Evolutionary conservation across 1,140 invertebrate species (phyloP).

Genomic region (Microplitis mediator): DNA sequence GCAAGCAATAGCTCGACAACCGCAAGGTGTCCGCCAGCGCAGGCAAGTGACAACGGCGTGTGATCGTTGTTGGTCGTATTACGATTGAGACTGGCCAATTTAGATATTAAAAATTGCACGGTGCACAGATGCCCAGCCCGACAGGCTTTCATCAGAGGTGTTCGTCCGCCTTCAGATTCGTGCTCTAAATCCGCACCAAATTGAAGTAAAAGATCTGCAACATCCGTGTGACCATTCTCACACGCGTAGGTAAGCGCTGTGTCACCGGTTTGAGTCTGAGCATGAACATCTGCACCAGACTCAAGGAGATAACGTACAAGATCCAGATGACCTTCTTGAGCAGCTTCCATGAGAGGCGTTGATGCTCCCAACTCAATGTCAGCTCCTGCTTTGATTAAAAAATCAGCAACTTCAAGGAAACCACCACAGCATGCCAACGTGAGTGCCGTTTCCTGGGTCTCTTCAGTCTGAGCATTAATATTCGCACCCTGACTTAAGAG

Average conservation of each 20-base stretch:
- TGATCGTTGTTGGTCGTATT: conserved; percentile 98
- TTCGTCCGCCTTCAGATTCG: conserved; percentile 91
- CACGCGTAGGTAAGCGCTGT: conserved; percentile 98
- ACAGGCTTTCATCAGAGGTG: conserved; percentile 98
- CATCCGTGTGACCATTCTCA: conserved; percentile 95
- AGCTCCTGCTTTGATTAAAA: conserved; percentile 93
- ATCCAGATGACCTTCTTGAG: conserved; percentile 95
- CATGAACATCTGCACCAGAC: conserved; percentile 87
- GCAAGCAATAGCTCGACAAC: conserved; percentile 91
- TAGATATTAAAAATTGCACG: conserved; percentile 93
- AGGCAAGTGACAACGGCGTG: conserved; percentile 95
- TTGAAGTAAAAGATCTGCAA: conserved; percentile 84
- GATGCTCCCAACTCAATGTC: conserved; percentile 95
- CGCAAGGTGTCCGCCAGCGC: conserved; percentile 90
- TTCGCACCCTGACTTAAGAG: conserved; percentile 92
- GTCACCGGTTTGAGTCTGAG: conserved; percentile 92
- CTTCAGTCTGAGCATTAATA: conserved; percentile 97
- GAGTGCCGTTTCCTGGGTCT: conserved; percentile 97
- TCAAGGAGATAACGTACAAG: conserved; percentile 87
- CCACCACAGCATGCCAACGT: conserved; percentile 97
- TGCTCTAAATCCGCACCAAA: conserved; percentile 93
- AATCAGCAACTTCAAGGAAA: conserved; percentile 96
- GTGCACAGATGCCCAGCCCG: conserved; percentile 98
- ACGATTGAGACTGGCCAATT: conserved; percentile 91
- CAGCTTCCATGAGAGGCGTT: conserved; percentile 97